A percentile compares a stretch with the other conserved stretches of the same genome.
Evolutionary conservation across 2,113 vertebrate species (phyloP).

Genomic region (Formicarius rufipectus): DNA sequence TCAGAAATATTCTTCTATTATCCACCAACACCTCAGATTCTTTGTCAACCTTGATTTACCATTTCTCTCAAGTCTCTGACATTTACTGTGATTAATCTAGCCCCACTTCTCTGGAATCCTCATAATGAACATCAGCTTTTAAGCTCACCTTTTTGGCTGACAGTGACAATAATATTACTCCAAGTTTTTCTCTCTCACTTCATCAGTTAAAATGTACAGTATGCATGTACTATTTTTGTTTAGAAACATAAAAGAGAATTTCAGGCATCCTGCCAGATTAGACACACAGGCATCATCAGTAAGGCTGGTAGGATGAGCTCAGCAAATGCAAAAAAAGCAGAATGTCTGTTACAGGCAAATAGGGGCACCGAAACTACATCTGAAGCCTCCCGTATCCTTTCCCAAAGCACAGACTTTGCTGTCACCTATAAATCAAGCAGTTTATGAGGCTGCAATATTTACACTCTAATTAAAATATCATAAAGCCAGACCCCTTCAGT

Average conservation of each 20-base stretch:
- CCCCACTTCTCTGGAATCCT: not conserved
- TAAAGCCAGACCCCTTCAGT: conserved; percentile 79
- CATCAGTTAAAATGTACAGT: not conserved
- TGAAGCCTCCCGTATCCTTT: conserved; percentile 49
- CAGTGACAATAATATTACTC: not conserved
- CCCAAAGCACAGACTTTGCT: conserved; percentile 72
- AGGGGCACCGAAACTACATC: not conserved
- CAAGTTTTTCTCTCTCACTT: not conserved
- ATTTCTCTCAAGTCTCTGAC: not conserved
- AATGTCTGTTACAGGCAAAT: not conserved
- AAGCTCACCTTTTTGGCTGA: not conserved
- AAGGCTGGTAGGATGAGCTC: not conserved
- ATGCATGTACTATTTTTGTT: not conserved
- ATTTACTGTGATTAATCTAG: not conserved
- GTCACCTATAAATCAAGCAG: conserved; percentile 84
- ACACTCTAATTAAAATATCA: conserved; percentile 92
- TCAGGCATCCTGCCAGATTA: not conserved
- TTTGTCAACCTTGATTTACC: not conserved
- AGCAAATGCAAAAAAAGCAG: not conserved
- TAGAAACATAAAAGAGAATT: not conserved
- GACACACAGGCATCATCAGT: not conserved
- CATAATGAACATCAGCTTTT: not conserved
- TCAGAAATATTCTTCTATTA: conserved; percentile 27
- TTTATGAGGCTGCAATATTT: conserved; percentile 86
- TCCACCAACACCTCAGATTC: not conserved